These are phyloP conservation scores for Takifugu ocellatus DNA, from an alignment of 2,797 vertebrate species.

Conservation along the genomic window DNA sequence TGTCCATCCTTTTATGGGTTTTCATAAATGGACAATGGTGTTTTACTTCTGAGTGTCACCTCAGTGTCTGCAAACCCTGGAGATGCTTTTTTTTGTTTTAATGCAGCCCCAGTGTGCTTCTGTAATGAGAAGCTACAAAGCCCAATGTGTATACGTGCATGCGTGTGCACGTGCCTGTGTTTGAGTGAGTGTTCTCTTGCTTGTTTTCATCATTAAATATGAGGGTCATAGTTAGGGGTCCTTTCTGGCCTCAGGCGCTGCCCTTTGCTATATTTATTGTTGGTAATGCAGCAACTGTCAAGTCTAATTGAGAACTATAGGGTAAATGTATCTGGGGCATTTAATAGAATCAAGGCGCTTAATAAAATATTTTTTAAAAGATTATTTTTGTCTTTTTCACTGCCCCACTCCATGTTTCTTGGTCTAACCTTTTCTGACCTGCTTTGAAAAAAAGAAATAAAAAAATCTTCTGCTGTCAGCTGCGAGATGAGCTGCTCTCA, in stretches of 20 bases:
- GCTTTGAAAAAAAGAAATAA: slow-evolving; percentile 50
- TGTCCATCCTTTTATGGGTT: no score
- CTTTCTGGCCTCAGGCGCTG: slow-evolving; percentile 64
- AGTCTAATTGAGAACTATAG: slow-evolving; percentile 75
- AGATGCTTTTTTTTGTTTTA: slow-evolving; percentile 19
- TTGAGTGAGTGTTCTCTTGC: slow-evolving; percentile 50
- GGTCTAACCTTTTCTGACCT: slow-evolving; percentile 67
- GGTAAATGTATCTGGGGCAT: slow-evolving; percentile 78
- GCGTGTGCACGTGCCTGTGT: slow-evolving; percentile 24
- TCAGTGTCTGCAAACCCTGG: slow-evolving; percentile 12
- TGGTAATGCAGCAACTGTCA: slow-evolving; percentile 80
- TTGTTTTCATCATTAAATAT: slow-evolving; percentile 80
- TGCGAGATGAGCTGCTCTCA: slow-evolving; percentile 38
- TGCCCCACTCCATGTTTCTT: slow-evolving; percentile 62
- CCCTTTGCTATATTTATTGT: slow-evolving; percentile 81
- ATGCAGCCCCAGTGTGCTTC: slow-evolving; percentile 13
- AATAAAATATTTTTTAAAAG: slow-evolving; percentile 75
- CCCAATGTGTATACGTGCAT: slow-evolving; percentile 5
- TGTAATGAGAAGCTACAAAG: slow-evolving; percentile 36
- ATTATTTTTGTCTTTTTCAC: slow-evolving; percentile 71
- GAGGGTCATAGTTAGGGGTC: slow-evolving; percentile 77
- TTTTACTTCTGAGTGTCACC: neutral
- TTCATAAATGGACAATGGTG: neutral
- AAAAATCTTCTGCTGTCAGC: slow-evolving; percentile 44
- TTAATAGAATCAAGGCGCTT: slow-evolving; percentile 77